A percentile compares a stretch with the other conserved stretches of the same genome.
These are phyloP conservation scores for Callitettix versicolor DNA, from an alignment of 1,140 invertebrate genomes.

Conservation along the genomic window DNA sequence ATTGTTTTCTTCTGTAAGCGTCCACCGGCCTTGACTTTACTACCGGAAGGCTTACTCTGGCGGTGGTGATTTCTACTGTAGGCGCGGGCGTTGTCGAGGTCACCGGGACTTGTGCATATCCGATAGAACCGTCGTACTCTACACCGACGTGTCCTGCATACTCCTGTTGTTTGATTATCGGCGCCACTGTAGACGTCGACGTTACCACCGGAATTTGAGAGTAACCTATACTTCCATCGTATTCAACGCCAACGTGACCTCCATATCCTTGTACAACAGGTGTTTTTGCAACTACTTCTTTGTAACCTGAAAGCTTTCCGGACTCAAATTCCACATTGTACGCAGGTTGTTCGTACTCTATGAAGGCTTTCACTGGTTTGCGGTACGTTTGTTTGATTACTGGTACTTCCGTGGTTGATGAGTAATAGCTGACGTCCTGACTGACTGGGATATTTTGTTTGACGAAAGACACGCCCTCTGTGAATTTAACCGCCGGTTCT, in stretches of 20 bases:
- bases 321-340: slow-evolving; percentile 5
- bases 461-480: not conserved
- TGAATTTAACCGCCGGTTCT: slow-evolving; percentile 3
- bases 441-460: too few relatives aligned
- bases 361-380: slow-evolving; percentile 14
- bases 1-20: slow-evolving; percentile 20
- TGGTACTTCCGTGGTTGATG: slow-evolving; percentile 13
- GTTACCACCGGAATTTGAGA: not conserved
- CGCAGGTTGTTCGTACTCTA: slow-evolving; percentile 13
- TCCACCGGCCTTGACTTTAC: not conserved
- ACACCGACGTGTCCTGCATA: not conserved
- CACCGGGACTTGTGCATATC: not conserved
- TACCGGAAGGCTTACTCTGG: slow-evolving; percentile 13
- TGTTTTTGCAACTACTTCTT: too few relatives aligned
- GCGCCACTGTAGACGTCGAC: slow-evolving; percentile 2
- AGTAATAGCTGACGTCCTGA: not conserved
- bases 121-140: too few relatives aligned
- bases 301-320: not conserved
- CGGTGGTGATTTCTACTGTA: slow-evolving; percentile 11
- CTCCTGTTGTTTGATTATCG: not conserved
- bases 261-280: too few relatives aligned
- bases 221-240: too few relatives aligned
- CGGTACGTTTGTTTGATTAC: not conserved
- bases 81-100: slow-evolving; percentile 14
- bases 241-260: too few relatives aligned